Percentiles rank a stretch among this genome's conserved stretches.
These are phyloP conservation scores for Artibeus lituratus DNA, from an alignment of 2,797 vertebrate genomes.

Conservation along the genomic window DNA sequence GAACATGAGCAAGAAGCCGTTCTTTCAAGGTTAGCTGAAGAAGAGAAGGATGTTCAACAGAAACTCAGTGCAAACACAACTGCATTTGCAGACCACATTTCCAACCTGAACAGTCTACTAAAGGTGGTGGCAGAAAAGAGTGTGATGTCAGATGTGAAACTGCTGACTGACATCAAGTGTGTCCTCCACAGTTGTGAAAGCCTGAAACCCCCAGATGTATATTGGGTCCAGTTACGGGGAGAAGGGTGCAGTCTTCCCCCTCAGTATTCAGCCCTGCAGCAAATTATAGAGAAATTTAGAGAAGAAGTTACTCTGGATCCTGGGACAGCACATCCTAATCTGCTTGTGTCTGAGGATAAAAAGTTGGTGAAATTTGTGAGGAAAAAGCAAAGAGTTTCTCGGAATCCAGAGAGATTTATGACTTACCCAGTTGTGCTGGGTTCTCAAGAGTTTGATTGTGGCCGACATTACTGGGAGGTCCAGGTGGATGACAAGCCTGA, in stretches of 20 bases:
- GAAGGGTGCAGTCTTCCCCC: neutral
- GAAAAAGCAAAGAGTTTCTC: neutral
- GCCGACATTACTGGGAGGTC: constrained; percentile 7
- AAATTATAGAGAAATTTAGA: neutral
- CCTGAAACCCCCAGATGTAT: neutral
- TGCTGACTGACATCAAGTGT: neutral
- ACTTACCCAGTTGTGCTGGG: neutral
- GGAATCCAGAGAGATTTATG: neutral
- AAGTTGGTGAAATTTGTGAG: neutral
- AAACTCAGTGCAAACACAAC: neutral
- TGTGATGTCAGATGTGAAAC: neutral
- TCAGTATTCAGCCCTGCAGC: neutral
- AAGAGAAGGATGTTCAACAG: neutral
- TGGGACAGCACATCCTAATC: neutral
- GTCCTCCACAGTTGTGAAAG: neutral
- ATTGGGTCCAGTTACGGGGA: neutral
- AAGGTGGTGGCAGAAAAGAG: neutral
- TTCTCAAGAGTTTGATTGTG: neutral
- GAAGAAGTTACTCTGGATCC: neutral
- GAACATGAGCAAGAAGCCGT: neutral
- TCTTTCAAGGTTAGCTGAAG: neutral
- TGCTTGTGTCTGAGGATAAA: neutral
- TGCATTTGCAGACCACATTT: neutral
- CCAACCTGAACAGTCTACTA: neutral
- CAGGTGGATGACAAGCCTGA: neutral